Evolutionary conservation across 1,140 invertebrate species (phyloP).

Genomic region (Macrobrachium rosenbergii): DNA sequence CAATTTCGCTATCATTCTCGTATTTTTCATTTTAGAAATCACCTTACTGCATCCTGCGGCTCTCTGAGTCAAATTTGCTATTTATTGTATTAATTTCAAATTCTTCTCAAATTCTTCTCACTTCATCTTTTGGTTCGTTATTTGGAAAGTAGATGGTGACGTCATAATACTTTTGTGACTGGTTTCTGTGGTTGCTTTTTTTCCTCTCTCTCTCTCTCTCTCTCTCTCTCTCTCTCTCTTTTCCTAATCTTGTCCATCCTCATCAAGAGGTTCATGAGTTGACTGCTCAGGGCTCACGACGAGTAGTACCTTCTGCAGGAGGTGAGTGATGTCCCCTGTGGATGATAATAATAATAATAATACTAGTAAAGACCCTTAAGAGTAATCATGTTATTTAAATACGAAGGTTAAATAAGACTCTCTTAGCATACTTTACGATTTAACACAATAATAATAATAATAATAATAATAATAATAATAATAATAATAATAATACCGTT

Average conservation of each 20-base stretch:
- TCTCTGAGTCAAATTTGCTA: no score
- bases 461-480: background rate
- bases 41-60: background rate
- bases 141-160: background rate
- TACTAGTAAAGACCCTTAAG: background rate
- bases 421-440: background rate
- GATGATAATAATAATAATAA: background rate
- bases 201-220: background rate
- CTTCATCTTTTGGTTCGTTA: background rate
- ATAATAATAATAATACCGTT: background rate
- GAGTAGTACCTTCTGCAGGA: constrained; percentile 11
- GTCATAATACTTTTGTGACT: background rate
- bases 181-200: background rate
- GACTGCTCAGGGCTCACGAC: constrained; percentile 29
- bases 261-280: background rate
- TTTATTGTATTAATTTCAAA: no score
- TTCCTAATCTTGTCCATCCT: no score
- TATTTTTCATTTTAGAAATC: constrained; percentile 1
- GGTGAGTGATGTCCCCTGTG: constrained; percentile 1
- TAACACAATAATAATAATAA: background rate
- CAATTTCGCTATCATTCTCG: background rate
- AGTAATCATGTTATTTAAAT: background rate
- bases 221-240: background rate
- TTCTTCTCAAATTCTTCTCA: background rate
- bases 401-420: no score